Conservation (phyloP, 2,113 vertebrate species). For the Heterochromis multidens region DNA sequence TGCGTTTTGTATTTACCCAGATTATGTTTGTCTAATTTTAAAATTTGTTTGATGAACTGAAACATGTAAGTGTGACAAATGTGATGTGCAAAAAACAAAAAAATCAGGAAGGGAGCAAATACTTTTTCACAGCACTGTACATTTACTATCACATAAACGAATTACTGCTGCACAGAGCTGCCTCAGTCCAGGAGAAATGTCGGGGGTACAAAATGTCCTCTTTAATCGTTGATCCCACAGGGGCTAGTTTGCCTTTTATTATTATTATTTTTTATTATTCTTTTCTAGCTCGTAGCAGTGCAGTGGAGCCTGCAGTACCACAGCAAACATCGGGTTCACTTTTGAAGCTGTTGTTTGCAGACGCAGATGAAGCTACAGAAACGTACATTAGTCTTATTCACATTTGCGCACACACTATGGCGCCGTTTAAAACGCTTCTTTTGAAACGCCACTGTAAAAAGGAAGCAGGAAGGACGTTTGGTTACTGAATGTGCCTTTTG, state of each 20-base stretch:
- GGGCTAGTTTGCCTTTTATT: too few relatives aligned
- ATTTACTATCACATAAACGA: too few relatives aligned
- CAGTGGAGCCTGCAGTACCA: too few relatives aligned
- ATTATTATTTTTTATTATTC: too few relatives aligned
- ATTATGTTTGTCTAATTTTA: background rate
- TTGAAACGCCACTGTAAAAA: background rate
- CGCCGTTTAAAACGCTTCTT: background rate
- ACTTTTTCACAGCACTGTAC: too few relatives aligned
- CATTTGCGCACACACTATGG: accelerated
- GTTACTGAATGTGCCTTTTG: background rate
- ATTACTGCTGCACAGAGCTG: too few relatives aligned
- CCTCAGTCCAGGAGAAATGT: too few relatives aligned
- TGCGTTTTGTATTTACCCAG: accelerated
- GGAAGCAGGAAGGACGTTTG: background rate
- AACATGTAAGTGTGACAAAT: background rate
- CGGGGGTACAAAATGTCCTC: background rate
- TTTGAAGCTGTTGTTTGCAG: background rate
- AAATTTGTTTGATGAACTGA: accelerated
- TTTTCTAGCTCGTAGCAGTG: background rate
- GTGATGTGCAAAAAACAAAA: too few relatives aligned
- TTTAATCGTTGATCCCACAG: background rate
- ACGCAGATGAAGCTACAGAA: background rate
- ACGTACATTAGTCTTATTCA: accelerated
- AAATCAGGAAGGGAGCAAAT: too few relatives aligned
- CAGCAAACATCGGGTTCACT: background rate